phyloP scores from a whole-genome alignment of 2,113 vertebrate genomes.

The Atlantisia rogersi region DNA sequence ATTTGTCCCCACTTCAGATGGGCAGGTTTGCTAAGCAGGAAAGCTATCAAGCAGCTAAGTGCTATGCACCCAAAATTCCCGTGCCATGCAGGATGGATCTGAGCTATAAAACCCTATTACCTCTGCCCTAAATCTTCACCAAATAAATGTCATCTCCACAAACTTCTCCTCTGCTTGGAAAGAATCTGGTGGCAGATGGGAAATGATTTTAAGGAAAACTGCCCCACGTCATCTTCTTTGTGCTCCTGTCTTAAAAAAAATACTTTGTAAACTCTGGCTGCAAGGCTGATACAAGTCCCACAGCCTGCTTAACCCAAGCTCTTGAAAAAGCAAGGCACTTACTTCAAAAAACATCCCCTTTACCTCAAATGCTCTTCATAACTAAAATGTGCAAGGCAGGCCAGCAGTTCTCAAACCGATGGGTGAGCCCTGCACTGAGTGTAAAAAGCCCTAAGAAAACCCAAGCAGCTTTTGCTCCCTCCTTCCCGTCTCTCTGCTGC shows the following conservation, averaged over 20 bases:
- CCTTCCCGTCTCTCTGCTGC: not conserved
- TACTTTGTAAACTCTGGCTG: not conserved
- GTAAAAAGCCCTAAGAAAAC: not conserved
- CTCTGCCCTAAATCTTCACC: not conserved
- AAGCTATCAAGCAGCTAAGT: not conserved
- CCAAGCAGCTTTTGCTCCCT: not conserved
- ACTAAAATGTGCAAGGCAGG: not conserved
- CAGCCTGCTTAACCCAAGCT: not conserved
- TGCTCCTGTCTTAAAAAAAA: not conserved
- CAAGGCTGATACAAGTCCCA: not conserved
- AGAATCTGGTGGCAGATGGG: not conserved
- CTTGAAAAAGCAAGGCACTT: not conserved
- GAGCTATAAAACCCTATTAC: not conserved
- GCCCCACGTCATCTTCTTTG: not conserved
- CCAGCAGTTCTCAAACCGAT: not conserved
- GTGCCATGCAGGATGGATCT: not conserved
- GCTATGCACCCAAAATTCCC: not conserved
- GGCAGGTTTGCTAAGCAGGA: not conserved
- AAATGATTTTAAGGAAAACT: not conserved
- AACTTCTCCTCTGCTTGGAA: not conserved
- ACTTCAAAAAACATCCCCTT: not conserved
- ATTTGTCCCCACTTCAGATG: not conserved
- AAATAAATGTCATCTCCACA: not conserved
- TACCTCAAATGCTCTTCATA: not conserved
- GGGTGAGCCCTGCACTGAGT: accelerated